These are phyloP conservation scores for Phylloscopus trochilus DNA, from an alignment of 2,113 vertebrate genomes.

Conservation along the genomic window DNA sequence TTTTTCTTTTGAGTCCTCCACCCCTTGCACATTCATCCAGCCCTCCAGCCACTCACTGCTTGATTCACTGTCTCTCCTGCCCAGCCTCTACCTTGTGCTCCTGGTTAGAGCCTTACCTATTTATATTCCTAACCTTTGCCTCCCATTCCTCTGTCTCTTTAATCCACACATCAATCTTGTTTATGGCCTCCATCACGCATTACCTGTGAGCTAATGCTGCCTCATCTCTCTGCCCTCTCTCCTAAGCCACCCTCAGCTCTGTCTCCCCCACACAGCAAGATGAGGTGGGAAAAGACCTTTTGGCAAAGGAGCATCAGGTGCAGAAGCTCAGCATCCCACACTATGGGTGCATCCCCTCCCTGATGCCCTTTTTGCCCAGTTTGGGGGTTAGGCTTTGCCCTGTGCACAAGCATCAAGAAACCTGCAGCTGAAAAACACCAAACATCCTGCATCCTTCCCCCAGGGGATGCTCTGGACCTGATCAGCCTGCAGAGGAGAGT, in stretches of 20 bases:
- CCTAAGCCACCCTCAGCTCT: not conserved
- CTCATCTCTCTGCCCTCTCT: not conserved
- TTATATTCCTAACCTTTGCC: slow-evolving; percentile 7
- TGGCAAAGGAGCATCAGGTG: not conserved
- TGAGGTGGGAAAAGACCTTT: not conserved
- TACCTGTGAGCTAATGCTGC: not conserved
- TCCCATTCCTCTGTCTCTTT: not conserved
- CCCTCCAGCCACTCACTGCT: not conserved
- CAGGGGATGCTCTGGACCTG: accelerated
- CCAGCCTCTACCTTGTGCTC: not conserved
- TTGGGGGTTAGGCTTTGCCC: not conserved
- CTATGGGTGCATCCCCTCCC: not conserved
- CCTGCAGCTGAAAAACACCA: not conserved
- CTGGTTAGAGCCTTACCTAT: not conserved
- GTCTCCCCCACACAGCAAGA: too few species aligned
- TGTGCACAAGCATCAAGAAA: not conserved
- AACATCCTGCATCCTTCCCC: not conserved
- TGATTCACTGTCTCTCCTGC: not conserved
- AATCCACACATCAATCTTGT: slow-evolving; percentile 45
- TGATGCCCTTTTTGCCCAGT: not conserved
- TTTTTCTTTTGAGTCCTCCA: not conserved
- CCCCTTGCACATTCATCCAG: not conserved
- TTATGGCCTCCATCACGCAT: not conserved
- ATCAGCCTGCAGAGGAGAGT: not conserved
- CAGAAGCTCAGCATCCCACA: not conserved